These are phyloP conservation scores for Dicyema japonicum DNA, from an alignment of 1,140 invertebrate species.

Conservation along the genomic window DNA sequence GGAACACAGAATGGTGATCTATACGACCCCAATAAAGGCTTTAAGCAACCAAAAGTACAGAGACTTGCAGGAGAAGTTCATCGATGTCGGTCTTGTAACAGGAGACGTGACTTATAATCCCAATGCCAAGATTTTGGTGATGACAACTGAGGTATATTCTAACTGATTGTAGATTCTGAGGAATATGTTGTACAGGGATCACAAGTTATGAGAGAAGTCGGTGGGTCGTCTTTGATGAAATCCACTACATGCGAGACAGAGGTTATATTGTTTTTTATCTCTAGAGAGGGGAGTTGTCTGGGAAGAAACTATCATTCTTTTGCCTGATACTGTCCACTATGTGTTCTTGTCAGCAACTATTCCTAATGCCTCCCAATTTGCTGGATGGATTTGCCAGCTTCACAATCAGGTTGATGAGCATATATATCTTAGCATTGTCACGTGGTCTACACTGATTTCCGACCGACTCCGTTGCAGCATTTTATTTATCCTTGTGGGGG, in stretches of 20 bases:
- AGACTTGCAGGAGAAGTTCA: conserved; percentile 80
- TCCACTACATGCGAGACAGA: conserved; percentile 98
- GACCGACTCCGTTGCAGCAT: conserved; percentile 81
- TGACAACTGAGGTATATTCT: conserved; percentile 63
- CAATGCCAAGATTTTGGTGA: conserved; percentile 73
- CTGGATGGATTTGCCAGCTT: conserved; percentile 80
- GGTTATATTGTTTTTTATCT: conserved; percentile 9
- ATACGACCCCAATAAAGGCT: conserved; percentile 96
- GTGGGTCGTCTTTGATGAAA: conserved; percentile 99
- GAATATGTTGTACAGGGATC: conserved; percentile 94
- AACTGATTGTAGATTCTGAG: conserved; percentile 39
- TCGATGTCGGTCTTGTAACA: conserved; percentile 77
- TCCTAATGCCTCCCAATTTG: conserved; percentile 81
- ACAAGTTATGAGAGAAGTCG: conserved; percentile 78
- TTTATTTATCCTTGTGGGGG: conserved; percentile 79
- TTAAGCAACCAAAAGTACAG: conserved; percentile 96
- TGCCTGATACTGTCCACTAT: conserved; percentile 86
- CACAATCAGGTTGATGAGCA: conserved; percentile 31
- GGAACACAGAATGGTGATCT: conserved; percentile 60
- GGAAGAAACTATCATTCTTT: conserved; percentile 88
- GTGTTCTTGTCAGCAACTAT: conserved; percentile 97
- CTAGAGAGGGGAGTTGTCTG: conserved; percentile 70
- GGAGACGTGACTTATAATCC: conserved; percentile 98
- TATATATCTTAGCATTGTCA: conserved; percentile 47
- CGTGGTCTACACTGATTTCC: conserved; percentile 87